Evolutionary conservation across 2,797 vertebrate genomes (phyloP).

Genomic region (Cryptoprocta ferox): DNA sequence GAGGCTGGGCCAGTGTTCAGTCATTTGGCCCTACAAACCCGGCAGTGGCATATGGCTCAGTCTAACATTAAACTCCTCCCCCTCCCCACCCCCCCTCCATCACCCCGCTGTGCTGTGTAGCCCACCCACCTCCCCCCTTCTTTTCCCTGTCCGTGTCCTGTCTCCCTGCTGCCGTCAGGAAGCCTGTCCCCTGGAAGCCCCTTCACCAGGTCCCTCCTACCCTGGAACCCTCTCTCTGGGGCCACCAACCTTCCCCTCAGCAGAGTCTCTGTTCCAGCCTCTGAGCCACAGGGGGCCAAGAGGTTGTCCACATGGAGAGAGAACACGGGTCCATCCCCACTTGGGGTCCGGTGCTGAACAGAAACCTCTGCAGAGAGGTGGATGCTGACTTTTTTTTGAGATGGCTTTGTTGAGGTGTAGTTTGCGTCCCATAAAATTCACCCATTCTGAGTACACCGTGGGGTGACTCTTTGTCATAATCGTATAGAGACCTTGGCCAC

Average conservation of each 20-base stretch:
- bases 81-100: not conserved
- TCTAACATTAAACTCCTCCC: fast-evolving
- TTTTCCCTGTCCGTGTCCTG: not conserved
- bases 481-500: not conserved
- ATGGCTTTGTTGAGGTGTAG: not conserved
- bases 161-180: not conserved
- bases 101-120: fast-evolving
- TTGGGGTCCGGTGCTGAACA: not conserved
- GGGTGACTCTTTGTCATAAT: not conserved
- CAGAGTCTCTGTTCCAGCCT: not conserved
- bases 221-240: no score
- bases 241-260: not conserved
- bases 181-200: not conserved
- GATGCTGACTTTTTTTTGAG: not conserved
- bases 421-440: not conserved
- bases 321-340: no score
- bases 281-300: not conserved
- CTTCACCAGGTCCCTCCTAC: no score
- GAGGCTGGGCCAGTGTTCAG: not conserved
- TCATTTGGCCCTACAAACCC: not conserved
- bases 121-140: not conserved
- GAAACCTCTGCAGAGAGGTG: not conserved
- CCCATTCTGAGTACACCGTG: not conserved
- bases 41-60: fast-evolving
- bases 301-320: no score